phyloP scores from a whole-genome alignment of 2,888 invertebrate species.

The Nomada fabriciana region DNA sequence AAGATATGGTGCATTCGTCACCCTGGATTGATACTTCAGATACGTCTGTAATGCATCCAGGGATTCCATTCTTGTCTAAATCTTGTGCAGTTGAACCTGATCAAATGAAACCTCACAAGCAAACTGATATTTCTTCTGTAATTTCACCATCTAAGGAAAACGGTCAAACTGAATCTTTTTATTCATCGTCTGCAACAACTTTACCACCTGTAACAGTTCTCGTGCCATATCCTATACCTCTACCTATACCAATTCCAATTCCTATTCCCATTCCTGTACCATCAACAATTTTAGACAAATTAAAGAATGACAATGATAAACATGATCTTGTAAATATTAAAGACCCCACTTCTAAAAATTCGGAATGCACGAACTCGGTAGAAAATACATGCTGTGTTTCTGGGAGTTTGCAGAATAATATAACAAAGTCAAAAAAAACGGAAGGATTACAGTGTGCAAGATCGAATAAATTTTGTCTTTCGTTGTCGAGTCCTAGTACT shows the following conservation, averaged over 20 bases:
- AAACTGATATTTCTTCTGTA: neutral
- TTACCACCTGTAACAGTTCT: slow-evolving; percentile 42
- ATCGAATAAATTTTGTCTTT: slow-evolving; percentile 12
- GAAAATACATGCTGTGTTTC: neutral
- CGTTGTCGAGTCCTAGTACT: neutral
- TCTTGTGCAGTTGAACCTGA: slow-evolving; percentile 11
- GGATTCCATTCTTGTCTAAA: slow-evolving; percentile 5
- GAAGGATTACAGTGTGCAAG: neutral
- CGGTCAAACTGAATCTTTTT: slow-evolving; percentile 1
- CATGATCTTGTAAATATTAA: neutral
- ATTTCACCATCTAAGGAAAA: neutral
- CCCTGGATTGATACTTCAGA: slow-evolving; percentile 9
- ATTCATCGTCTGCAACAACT: slow-evolving; percentile 11
- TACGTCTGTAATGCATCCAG: neutral
- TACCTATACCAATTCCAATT: slow-evolving; percentile 53
- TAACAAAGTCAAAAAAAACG: neutral
- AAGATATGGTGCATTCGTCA: slow-evolving; percentile 16
- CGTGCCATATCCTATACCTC: slow-evolving; percentile 47
- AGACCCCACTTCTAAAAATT: slow-evolving; percentile 7
- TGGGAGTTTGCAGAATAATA: slow-evolving; percentile 9
- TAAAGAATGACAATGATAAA: slow-evolving; percentile 3
- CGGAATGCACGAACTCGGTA: neutral
- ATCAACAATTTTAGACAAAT: slow-evolving; percentile 23
- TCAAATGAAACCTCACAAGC: slow-evolving; percentile 6
- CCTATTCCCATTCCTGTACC: slow-evolving; percentile 47